phyloP scores from a whole-genome alignment of 2,888 invertebrate genomes.

The Caenorhabditis sp. region DNA sequence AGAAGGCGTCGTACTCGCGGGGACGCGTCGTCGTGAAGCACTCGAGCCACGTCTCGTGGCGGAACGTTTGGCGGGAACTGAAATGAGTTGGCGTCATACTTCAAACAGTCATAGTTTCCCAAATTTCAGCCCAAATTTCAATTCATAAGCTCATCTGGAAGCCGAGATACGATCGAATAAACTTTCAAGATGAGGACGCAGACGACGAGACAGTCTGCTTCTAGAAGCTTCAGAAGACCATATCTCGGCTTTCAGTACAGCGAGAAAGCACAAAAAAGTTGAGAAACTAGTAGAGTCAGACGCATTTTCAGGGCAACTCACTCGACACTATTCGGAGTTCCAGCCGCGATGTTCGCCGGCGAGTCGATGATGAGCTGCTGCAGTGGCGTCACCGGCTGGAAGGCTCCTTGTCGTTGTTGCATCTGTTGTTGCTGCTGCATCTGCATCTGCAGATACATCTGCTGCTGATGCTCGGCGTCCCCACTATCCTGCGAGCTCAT shows the following conservation, averaged over 20 bases:
- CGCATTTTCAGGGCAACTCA: slow-evolving; percentile 6
- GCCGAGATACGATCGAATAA: too few relatives aligned
- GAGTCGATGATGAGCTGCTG: slow-evolving; percentile 39
- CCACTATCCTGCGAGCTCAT: slow-evolving; percentile 13
- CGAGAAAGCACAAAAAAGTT: too few relatives aligned
- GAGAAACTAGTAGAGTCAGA: too few relatives aligned
- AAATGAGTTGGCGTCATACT: too few relatives aligned
- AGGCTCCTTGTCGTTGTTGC: neutral
- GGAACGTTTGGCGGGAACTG: slow-evolving; percentile 26
- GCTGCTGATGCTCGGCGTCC: neutral
- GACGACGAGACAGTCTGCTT: too few relatives aligned
- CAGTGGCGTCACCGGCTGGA: slow-evolving; percentile 1
- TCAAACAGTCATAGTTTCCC: too few relatives aligned
- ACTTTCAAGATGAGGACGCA: too few relatives aligned
- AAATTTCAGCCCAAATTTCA: too few relatives aligned
- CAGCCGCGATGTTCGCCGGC: slow-evolving; percentile 25
- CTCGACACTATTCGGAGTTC: slow-evolving; percentile 19
- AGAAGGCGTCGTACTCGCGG: slow-evolving; percentile 70
- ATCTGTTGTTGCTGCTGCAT: slow-evolving; percentile 14
- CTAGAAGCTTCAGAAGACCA: too few relatives aligned
- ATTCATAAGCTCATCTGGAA: too few relatives aligned
- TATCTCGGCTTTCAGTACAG: too few relatives aligned
- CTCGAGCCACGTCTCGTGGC: slow-evolving; percentile 68
- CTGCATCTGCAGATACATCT: neutral
- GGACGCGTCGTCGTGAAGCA: slow-evolving; percentile 69